Evolutionary conservation across 2,888 invertebrate species (phyloP), one percentile per base, ranked within the genome.

Genomic region (Clunio marinus): DNA sequence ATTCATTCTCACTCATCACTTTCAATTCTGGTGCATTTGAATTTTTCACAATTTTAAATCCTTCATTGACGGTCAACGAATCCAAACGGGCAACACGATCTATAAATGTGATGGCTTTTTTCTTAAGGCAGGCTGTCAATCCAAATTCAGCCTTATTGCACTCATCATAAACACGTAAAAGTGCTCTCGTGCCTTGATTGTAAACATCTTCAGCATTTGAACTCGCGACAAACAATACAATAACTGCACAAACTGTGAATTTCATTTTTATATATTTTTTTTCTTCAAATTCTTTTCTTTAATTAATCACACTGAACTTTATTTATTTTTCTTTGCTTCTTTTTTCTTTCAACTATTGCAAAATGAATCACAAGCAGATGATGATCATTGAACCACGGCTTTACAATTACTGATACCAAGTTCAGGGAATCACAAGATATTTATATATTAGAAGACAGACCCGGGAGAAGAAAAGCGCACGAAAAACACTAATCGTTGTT

Each of bases 81-180:
- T 88, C 88, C 80, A 91, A 86, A 70, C 87, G 83, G 0, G 87
- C 84, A 25, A 90, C 83, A 60, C 91, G 82, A 74, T 91, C 91
- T 72, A 91, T 85, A 76, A 91, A 90, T 1, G 88, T 80, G 69
- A 91, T 86, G 0, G 90, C 90, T 75, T 90, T 91, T 77, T 88
- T 89, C 81, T 91, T 91, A 63, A 91, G 79, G 75, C 91, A 91
- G 24, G 87, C 86, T 66, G 87, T 80, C 66, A 91, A 81, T 59
- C 87, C 89, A 70, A 80, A 79, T 70, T 86, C 87, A 1, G 86
- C 78, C 71, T 84, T 83, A 70, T 84, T 84, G 75, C 91, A 91
- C 73, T 91, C 91, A 72, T 91, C 90, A 76, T 90, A 91, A 71
- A 91, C 82, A 73, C 86, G 85, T 73, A 86, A 80, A 3, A 87